Evolutionary conservation across 1,140 invertebrate genomes (phyloP).

Genomic region (Popillia japonica): DNA sequence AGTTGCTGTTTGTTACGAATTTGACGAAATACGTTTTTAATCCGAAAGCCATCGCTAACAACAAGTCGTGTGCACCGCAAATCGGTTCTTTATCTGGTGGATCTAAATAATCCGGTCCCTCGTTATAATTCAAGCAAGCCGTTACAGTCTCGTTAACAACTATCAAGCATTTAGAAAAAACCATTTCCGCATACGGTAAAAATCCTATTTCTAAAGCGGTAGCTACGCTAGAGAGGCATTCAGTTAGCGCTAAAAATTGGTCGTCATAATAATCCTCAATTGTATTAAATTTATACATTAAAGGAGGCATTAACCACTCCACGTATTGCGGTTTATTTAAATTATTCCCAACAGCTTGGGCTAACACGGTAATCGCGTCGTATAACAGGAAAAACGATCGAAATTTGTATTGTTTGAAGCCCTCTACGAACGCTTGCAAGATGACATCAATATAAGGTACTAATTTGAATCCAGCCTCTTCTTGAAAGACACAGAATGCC

Average conservation of each 20-base stretch:
- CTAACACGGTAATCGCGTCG: slow-evolving; percentile 97
- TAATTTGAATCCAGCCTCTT: slow-evolving; percentile 96
- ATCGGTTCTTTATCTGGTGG: slow-evolving; percentile 99
- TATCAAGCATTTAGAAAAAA: slow-evolving; percentile 93
- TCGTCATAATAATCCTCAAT: slow-evolving; percentile 90
- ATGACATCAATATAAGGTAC: slow-evolving; percentile 97
- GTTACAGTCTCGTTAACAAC: slow-evolving; percentile 93
- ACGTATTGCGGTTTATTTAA: slow-evolving; percentile 96
- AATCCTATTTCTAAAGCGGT: slow-evolving; percentile 96
- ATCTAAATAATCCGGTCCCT: slow-evolving; percentile 84
- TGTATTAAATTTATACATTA: slow-evolving; percentile 98
- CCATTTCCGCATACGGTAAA: slow-evolving; percentile 96
- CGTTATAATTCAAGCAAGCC: slow-evolving; percentile 82
- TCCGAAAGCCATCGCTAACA: slow-evolving; percentile 94
- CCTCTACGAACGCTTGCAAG: slow-evolving; percentile 93
- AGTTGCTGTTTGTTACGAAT: slow-evolving; percentile 89
- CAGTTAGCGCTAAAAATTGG: slow-evolving; percentile 95
- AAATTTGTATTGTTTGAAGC: slow-evolving; percentile 94
- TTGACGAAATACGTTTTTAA: slow-evolving; percentile 93
- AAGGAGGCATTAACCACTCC: slow-evolving; percentile 95
- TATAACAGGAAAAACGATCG: slow-evolving; percentile 98
- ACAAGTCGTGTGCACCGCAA: slow-evolving; percentile 95
- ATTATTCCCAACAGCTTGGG: slow-evolving; percentile 96
- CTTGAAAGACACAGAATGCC: slow-evolving; percentile 98
- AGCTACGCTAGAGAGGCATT: slow-evolving; percentile 97